These are phyloP conservation scores for Dioctria rufipes DNA, from an alignment of 2,888 invertebrate genomes.

Conservation along the genomic window DNA sequence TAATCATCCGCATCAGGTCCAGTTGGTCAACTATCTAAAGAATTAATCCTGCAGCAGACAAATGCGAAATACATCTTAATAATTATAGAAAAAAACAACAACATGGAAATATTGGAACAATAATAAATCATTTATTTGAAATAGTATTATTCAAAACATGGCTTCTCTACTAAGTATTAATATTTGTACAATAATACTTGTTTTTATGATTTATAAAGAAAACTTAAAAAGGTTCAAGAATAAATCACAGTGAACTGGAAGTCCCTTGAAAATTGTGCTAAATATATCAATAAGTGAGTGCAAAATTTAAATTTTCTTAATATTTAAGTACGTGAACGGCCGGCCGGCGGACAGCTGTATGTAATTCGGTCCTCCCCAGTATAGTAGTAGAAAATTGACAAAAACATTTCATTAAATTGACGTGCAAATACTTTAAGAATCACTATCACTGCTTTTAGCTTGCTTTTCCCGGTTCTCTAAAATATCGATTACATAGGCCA, in stretches of 20 bases:
- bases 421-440: slow-evolving; percentile 61
- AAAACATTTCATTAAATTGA: slow-evolving; percentile 16
- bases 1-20: too few species aligned
- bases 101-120: not conserved
- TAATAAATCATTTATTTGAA: slow-evolving; percentile 34
- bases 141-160: slow-evolving; percentile 22
- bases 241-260: slow-evolving; percentile 14
- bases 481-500: slow-evolving; percentile 69
- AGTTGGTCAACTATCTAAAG: too few species aligned
- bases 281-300: slow-evolving; percentile 19
- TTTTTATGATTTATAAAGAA: slow-evolving; percentile 1
- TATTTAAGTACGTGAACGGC: slow-evolving; percentile 29
- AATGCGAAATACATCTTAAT: too few species aligned
- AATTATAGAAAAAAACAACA: too few species aligned
- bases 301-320: slow-evolving; percentile 2
- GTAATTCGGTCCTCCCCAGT: not conserved
- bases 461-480: slow-evolving; percentile 63
- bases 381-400: slow-evolving; percentile 21
- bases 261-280: slow-evolving; percentile 28
- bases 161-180: slow-evolving; percentile 19
- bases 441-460: slow-evolving; percentile 69
- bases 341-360: not conserved
- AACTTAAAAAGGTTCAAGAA: not conserved
- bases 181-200: slow-evolving; percentile 40
- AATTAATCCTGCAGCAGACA: too few species aligned